Evolutionary conservation across 2,797 vertebrate genomes (phyloP).

Genomic region (Enteromius unitaeniatus): DNA sequence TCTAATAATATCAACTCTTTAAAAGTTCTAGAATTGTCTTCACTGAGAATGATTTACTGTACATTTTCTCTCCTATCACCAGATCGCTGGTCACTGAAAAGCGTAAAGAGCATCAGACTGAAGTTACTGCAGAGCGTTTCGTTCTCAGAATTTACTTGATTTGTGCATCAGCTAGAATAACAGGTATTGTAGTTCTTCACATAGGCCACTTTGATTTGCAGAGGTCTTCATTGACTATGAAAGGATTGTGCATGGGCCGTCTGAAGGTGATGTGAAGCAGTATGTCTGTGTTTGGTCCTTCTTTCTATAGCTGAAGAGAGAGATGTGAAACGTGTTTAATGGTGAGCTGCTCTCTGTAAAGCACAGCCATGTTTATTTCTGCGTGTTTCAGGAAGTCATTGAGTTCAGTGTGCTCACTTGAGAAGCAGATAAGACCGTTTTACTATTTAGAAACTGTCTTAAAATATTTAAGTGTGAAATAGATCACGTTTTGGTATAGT

Average conservation of each 20-base stretch:
- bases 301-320: neutral
- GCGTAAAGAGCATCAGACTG: neutral
- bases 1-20: neutral
- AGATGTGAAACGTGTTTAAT: neutral
- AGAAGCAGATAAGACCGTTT: constrained; percentile 9
- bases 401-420: neutral
- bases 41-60: neutral
- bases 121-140: neutral
- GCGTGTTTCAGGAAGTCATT: neutral
- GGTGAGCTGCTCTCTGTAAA: neutral
- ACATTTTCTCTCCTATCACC: neutral
- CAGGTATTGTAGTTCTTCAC: neutral
- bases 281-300: neutral
- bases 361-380: neutral
- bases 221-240: neutral
- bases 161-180: neutral
- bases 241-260: neutral
- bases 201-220: neutral
- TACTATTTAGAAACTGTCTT: neutral
- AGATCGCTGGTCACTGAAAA: neutral
- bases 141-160: neutral
- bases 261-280: neutral
- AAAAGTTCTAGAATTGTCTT: neutral
- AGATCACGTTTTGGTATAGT: neutral
- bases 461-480: neutral